Conservation (phyloP, 2,797 vertebrate species). For the Alfaro cultratus region DNA sequence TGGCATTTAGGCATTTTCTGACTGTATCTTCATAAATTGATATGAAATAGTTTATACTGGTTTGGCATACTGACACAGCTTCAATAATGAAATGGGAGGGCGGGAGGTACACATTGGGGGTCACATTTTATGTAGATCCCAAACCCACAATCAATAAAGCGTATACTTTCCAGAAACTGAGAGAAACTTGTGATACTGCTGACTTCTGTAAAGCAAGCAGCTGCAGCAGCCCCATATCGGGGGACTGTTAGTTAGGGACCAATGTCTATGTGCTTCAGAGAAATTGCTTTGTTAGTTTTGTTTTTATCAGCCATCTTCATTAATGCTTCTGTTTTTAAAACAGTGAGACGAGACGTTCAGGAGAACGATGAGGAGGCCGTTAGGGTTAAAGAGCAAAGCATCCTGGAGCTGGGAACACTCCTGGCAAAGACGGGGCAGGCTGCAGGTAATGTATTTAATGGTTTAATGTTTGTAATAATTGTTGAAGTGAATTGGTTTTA, state of each 20-base stretch:
- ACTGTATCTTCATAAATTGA: background rate
- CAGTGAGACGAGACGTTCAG: constrained; percentile 97
- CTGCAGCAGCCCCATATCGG: background rate
- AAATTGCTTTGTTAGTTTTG: background rate
- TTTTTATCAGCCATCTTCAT: background rate
- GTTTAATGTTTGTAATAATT: background rate
- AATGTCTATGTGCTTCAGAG: background rate
- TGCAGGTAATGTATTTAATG: constrained; percentile 81
- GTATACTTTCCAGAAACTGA: background rate
- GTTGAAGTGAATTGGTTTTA: background rate
- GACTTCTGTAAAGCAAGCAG: background rate
- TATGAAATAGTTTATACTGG: background rate
- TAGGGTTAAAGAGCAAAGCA: constrained; percentile 98
- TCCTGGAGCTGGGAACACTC: constrained; percentile 93
- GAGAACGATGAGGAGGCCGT: constrained; percentile 97
- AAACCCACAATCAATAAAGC: background rate
- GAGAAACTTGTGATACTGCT: background rate
- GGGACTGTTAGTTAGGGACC: background rate
- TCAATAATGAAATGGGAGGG: background rate
- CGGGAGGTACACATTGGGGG: background rate
- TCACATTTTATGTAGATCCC: background rate
- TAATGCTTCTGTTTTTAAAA: constrained; percentile 15
- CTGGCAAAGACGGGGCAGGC: constrained; percentile 98
- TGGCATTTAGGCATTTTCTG: background rate
- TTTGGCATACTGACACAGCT: background rate